Base-by-base conservation (phyloP, 2,888 invertebrate genomes). In the Hyposoter dolosus region DNA sequence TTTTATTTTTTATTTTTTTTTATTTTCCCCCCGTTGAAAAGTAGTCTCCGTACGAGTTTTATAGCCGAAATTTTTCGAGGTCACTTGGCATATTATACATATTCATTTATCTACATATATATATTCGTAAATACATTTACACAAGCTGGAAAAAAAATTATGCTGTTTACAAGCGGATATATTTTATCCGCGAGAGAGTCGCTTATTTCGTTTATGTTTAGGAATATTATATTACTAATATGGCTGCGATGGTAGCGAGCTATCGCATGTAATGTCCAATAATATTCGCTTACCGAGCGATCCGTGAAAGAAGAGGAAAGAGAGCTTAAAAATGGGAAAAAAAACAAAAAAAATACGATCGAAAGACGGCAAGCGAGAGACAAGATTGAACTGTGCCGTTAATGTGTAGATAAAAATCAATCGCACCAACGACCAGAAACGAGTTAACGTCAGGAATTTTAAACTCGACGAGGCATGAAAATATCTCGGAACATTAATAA, bases 361-460 rank as follows among this genome's bases (percentile, higher is more conserved):
- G 23, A 32, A 10, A 35, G 56, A 60, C 23, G n/a, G 50, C 63
- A 71, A 77, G 63, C 60, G 50, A 50, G 60, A 68, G 53, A 74
- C 50, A 66, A 77, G 76, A 83, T 85, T 83, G 76, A 82, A 85
- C 71, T 79, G 82, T 85, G 80, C 85, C 86, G 86, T 83, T 86
- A 86, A 81, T 86, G 74, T 65, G 77, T 83, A 86, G 86, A 86
- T 86, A 92, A 91, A 91, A 91, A 92, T 92, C 92, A 90, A 91
- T 92, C 90, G 91, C 90, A 90, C 69, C 81, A 68, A 75, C 87
- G 87, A 89, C 89, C 88, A 90, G 90, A 91, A 92, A 91, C 88
- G 90, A 90, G 89, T 88, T 89, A 90, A 89, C 89, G 87, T 88
- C 84, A 89, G 85, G 90, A 90, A 91, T 90, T 91, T 91, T 91